Evolutionary conservation across 2,888 invertebrate genomes (phyloP).

Genomic region (Zygogramma bicolorata): DNA sequence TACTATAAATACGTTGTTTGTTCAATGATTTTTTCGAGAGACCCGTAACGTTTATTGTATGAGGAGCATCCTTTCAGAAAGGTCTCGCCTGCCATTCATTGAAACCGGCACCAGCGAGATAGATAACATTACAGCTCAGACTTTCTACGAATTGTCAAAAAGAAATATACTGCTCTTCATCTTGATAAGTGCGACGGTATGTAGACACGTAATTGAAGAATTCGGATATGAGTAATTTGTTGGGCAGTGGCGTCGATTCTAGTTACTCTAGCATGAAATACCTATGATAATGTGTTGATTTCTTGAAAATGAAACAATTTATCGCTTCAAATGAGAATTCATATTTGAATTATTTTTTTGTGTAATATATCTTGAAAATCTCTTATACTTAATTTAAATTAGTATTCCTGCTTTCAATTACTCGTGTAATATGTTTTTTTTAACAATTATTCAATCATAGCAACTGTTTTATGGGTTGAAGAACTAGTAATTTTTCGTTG

Average conservation of each 20-base stretch:
- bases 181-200: constrained; percentile 12
- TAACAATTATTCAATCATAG: too few species aligned
- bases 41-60: background rate
- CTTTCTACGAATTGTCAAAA: constrained; percentile 14
- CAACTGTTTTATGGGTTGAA: too few species aligned
- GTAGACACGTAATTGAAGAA: constrained; percentile 11
- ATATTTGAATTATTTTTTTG: too few species aligned
- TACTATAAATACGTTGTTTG: background rate
- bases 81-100: constrained; percentile 8
- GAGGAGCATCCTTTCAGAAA: background rate
- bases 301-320: too few species aligned
- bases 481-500: too few species aligned
- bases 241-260: background rate
- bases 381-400: too few species aligned
- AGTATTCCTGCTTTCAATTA: too few species aligned
- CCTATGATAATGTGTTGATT: too few species aligned
- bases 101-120: constrained; percentile 6
- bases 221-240: background rate
- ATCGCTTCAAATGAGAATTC: too few species aligned
- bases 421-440: too few species aligned
- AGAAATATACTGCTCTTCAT: constrained; percentile 9
- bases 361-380: too few species aligned
- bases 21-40: background rate
- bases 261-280: too few species aligned
- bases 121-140: constrained; percentile 11